Base-by-base conservation (phyloP, 1,140 invertebrate species). In the Adelges cooleyi region DNA sequence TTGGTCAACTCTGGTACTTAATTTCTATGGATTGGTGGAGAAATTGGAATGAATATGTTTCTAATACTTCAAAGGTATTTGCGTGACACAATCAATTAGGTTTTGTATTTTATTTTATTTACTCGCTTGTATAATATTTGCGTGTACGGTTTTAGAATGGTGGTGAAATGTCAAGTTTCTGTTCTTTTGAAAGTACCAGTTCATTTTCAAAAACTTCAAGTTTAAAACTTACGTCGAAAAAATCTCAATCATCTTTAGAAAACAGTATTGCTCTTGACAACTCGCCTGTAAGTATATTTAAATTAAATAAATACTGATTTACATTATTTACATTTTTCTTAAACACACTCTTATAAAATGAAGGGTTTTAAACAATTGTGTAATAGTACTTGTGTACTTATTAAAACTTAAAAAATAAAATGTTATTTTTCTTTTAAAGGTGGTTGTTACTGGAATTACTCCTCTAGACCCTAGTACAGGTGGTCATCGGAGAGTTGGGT, bases 1-100 rank as follows among this genome's bases (percentile, higher is more conserved):
- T 86, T 20, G 88, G 88, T 2, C 88, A 92, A 75, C 86, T 90
- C 72, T 92, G 89, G 89, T 92, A 92, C 77, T 78, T 93, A 53
- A 82, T 92, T 50, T 80, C 82, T 4, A 83, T 85, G 38, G 83
- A 87, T 67, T 93, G 90, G 90, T 93, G 89, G 89, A 79, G 79
- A 44, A 74, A 77, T 1, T 93, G 90, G 90, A 74, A 80, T 54
- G 80, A 82, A 23, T 89, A 90, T 75, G 83, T 87, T n/a, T 71
- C 78, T 71, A 69, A 42, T 18, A 49, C 52, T 27, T 36, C 17
- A 4, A 59, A 65, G 11, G 67, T 69, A 67, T 59, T 22, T 33
- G n/a, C n/a, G n/a, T n/a, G n/a, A n/a, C n/a, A n/a, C n/a, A n/a
- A n/a, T n/a, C n/a, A n/a, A n/a, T n/a, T n/a, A n/a, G n/a, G n/a